Evolutionary conservation across 2,113 vertebrate genomes (phyloP).

Genomic region (Bubo blakistoni): DNA sequence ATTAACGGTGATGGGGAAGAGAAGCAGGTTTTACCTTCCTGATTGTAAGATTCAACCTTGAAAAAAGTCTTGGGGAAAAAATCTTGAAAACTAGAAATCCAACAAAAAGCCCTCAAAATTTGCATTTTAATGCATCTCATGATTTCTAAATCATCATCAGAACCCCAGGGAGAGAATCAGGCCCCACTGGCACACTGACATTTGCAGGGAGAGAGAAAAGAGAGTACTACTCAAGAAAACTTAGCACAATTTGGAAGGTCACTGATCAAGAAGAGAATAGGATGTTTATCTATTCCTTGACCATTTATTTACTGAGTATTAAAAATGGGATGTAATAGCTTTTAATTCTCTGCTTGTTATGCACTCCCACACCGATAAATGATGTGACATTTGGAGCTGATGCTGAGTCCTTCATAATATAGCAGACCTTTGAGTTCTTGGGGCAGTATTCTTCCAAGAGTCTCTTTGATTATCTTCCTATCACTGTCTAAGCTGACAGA

Average conservation of each 20-base stretch:
- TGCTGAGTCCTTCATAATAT: neutral
- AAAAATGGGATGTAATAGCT: neutral
- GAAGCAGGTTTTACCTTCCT: neutral
- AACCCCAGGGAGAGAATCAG: neutral
- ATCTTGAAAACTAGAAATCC: neutral
- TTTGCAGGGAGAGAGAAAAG: neutral
- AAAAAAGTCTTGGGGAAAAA: neutral
- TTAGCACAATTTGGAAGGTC: neutral
- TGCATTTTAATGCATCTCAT: neutral
- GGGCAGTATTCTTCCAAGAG: neutral
- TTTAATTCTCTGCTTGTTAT: slow-evolving; percentile 17
- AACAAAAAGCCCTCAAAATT: neutral
- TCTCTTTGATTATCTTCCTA: slow-evolving; percentile 14
- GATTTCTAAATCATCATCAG: neutral
- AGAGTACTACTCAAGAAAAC: neutral
- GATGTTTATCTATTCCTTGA: neutral
- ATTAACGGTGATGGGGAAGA: neutral
- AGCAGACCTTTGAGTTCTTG: slow-evolving; percentile 14
- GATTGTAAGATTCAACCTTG: neutral
- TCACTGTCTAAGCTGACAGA: slow-evolving; percentile 14
- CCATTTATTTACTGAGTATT: slow-evolving; percentile 1
- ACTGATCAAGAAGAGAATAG: neutral
- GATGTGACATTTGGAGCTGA: slow-evolving; percentile 29
- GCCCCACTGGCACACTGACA: neutral
- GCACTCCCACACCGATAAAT: neutral